Evolutionary conservation across 2,888 invertebrate species (phyloP).

Genomic region (Cordilura impudica): DNA sequence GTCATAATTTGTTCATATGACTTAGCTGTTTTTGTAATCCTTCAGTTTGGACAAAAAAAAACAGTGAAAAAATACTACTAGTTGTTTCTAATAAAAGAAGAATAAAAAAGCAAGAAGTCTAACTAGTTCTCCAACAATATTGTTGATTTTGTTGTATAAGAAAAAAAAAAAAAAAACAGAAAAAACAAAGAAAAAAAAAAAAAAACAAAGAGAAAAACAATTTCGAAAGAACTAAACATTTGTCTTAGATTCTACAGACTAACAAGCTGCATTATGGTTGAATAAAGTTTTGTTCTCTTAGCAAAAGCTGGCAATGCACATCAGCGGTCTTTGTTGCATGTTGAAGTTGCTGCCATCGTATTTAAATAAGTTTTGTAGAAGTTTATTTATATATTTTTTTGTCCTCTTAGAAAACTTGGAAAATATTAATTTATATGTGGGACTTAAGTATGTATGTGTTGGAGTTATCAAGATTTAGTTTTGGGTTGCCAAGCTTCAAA

Average conservation of each 20-base stretch:
- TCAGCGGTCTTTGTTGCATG: background rate
- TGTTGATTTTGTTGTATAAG: background rate
- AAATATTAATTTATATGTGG: background rate
- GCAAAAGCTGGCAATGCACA: conserved; percentile 42
- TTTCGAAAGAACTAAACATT: conserved; percentile 2
- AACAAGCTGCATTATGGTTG: conserved; percentile 57
- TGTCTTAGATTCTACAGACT: conserved; percentile 45
- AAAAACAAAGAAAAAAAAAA: background rate
- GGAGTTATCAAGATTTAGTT: background rate
- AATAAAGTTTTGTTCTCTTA: conserved; percentile 55
- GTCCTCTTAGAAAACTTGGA: background rate
- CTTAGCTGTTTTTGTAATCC: conserved; percentile 55
- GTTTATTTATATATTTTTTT: conserved; percentile 1
- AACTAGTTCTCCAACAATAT: conserved; percentile 42
- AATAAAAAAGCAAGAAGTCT: conserved; percentile 47
- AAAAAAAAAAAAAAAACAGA: background rate
- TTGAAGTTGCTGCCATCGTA: conserved; percentile 31
- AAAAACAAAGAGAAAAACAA: background rate
- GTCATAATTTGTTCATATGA: background rate
- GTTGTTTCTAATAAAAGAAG: background rate
- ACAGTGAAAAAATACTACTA: conserved; percentile 1
- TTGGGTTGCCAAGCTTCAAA: background rate
- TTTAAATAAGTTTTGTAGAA: conserved; percentile 50
- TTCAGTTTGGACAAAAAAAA: conserved; percentile 31
- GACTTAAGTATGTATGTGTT: background rate